Percentiles rank a stretch among this genome's conserved stretches.
These are phyloP conservation scores for Dermatophagoides farinae DNA, from an alignment of 1,140 invertebrate species.

Conservation along the genomic window DNA sequence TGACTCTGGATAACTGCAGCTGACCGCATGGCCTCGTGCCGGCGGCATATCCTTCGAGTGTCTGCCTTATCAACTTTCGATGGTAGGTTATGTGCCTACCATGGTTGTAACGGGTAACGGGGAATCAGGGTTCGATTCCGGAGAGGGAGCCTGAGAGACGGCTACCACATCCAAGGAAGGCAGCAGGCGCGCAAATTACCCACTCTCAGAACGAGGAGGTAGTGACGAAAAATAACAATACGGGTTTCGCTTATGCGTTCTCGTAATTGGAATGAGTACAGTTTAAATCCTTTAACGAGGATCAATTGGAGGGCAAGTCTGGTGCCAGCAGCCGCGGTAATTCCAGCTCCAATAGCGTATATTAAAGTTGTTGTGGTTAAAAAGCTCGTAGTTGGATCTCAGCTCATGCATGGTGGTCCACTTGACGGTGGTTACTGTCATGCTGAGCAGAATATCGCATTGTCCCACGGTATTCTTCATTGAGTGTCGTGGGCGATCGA, in stretches of 20 bases:
- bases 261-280: too few relatives aligned
- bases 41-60: background rate
- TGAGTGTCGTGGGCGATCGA: conserved; percentile 27
- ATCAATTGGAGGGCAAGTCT: too few relatives aligned
- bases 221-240: too few relatives aligned
- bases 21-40: background rate
- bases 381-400: too few relatives aligned
- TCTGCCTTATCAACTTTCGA: too few relatives aligned
- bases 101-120: conserved; percentile 34
- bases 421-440: conserved; percentile 15
- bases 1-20: background rate
- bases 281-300: too few relatives aligned
- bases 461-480: conserved; percentile 24
- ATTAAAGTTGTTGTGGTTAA: too few relatives aligned
- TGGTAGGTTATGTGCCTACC: too few relatives aligned
- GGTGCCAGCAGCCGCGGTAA: too few relatives aligned
- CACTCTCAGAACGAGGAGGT: conserved; percentile 26
- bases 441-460: conserved; percentile 12
- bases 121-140: conserved; percentile 35
- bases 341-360: too few relatives aligned
- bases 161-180: conserved; percentile 80
- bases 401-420: conserved; percentile 29
- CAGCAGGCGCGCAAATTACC: conserved; percentile 72
- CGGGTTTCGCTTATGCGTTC: too few relatives aligned
- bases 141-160: conserved; percentile 68